Base-by-base conservation (phyloP, 2,113 vertebrate species). In the Austrofundulus limnaeus region DNA sequence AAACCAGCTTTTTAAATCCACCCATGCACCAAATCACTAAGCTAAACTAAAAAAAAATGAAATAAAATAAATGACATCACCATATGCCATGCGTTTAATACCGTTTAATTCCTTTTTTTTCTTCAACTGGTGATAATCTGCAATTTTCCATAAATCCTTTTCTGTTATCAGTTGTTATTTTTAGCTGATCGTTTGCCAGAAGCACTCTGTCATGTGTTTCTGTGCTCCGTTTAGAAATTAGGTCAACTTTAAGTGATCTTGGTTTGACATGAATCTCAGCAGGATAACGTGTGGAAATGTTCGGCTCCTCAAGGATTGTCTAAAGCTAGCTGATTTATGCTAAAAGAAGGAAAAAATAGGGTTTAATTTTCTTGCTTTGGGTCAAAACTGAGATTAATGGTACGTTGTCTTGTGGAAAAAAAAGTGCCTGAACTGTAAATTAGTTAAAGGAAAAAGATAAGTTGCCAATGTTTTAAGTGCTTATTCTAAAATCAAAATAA, bases 381-480 rank as follows among this genome's bases (percentile, higher is more conserved):
- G 38, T 12, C 50, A n/a, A 47, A 58, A 61, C 17, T 57, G 17
- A 65, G 46, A 75, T 34, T 60, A 49, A 72, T 72, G 86, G 85
- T 88, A 82, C 82, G 55, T 15, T 60, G 60, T 65, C 61, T 65
- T 16, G 0, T 65, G 50, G 66, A 28, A 23, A 77, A 70, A 24
- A 55, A 67, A 60, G 64, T 82, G 60, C 66, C 79, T 81, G 65
- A 65, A 75, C 78, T 85, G 74, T 84, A 68, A 77, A 85, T 75
- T 52, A 61, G 78, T 87, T 85, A 55, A 71, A 61, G 75, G 49
- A 43, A 66, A 77, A 70, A 71, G 50, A 62, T 55, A 55, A 55
- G 16, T 74, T 57, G 50, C 37, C 67, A 49, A 49, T 60, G 23
- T 56, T 68, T 15, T 39, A 31, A 70, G 34, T 63, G 23, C 70